Conservation (phyloP, 1,140 invertebrate genomes). For the Psilanteris sp. region DNA sequence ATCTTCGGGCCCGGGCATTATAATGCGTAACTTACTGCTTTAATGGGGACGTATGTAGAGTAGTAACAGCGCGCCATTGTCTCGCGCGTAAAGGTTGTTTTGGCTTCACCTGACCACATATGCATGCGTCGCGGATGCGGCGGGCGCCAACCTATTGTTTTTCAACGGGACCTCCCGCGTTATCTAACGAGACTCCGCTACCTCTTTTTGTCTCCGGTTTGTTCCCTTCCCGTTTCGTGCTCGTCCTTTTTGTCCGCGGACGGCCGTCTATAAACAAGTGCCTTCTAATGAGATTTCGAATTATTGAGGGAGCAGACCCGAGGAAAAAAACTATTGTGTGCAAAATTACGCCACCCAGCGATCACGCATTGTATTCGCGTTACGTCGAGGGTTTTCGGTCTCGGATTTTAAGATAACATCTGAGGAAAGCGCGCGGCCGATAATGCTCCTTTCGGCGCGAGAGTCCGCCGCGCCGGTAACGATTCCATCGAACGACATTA, state of each 20-base stretch:
- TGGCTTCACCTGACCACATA: slow-evolving; percentile 71
- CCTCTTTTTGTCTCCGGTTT: slow-evolving; percentile 38
- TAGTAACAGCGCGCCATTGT: slow-evolving; percentile 70
- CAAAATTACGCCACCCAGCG: slow-evolving; percentile 48
- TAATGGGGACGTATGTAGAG: slow-evolving; percentile 77
- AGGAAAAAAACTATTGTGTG: slow-evolving; percentile 51
- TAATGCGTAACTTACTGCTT: slow-evolving; percentile 75
- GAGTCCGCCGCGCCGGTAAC: too few relatives aligned
- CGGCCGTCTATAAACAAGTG: slow-evolving; percentile 55
- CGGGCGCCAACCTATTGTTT: slow-evolving; percentile 69
- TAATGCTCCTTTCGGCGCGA: too few relatives aligned
- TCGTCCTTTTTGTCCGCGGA: slow-evolving; percentile 13
- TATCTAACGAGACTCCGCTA: slow-evolving; percentile 66
- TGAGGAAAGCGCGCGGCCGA: too few relatives aligned
- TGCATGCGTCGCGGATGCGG: slow-evolving; percentile 46
- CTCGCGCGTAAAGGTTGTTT: slow-evolving; percentile 65
- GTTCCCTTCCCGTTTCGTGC: slow-evolving; percentile 8
- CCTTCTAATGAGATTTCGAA: slow-evolving; percentile 62
- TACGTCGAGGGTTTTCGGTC: neutral
- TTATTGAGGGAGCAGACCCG: slow-evolving; percentile 33
- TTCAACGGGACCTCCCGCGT: slow-evolving; percentile 66
- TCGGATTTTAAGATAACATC: slow-evolving; percentile 7
- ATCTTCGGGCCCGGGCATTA: slow-evolving; percentile 61
- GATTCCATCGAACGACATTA: too few relatives aligned
- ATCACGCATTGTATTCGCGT: slow-evolving; percentile 12